A percentile compares a stretch with the other conserved stretches of the same genome.
Evolutionary conservation across 2,888 invertebrate species (phyloP).

Genomic region (Ochropacha duplaris): DNA sequence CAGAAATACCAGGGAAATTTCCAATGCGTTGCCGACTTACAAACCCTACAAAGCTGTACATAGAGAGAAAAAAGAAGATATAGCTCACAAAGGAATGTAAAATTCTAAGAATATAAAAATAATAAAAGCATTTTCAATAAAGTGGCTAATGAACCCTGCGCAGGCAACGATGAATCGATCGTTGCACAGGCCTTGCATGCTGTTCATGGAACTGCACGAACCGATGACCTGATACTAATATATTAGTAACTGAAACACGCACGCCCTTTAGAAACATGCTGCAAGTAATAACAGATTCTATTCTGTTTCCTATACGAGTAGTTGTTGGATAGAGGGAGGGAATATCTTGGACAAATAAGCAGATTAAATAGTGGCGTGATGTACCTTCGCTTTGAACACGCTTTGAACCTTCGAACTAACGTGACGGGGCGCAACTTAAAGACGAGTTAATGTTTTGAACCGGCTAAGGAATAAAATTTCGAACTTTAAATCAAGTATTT

Average conservation of each 20-base stretch:
- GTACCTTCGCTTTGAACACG: neutral
- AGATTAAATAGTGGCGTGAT: neutral
- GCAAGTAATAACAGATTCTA: conserved; percentile 12
- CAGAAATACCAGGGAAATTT: too few species aligned
- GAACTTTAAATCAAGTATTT: neutral
- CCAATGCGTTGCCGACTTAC: too few species aligned
- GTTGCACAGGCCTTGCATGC: neutral
- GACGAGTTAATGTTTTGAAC: neutral
- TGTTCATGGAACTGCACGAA: conserved; percentile 15
- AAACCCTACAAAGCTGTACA: too few species aligned
- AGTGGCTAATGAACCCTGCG: conserved; percentile 1
- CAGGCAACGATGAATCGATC: conserved; percentile 6
- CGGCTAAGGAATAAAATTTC: neutral
- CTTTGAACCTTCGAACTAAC: neutral
- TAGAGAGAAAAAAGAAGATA: too few species aligned
- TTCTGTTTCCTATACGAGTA: conserved; percentile 13
- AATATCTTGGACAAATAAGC: neutral
- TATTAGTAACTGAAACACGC: conserved; percentile 28
- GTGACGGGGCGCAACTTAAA: neutral
- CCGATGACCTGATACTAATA: conserved; percentile 36
- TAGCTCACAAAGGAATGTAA: too few species aligned
- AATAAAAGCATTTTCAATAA: neutral
- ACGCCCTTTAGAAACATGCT: conserved; percentile 4
- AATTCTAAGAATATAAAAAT: neutral
- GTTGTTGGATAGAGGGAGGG: conserved; percentile 4